Conservation (phyloP, 2,113 vertebrate species). For the Seriola dumerili region DNA sequence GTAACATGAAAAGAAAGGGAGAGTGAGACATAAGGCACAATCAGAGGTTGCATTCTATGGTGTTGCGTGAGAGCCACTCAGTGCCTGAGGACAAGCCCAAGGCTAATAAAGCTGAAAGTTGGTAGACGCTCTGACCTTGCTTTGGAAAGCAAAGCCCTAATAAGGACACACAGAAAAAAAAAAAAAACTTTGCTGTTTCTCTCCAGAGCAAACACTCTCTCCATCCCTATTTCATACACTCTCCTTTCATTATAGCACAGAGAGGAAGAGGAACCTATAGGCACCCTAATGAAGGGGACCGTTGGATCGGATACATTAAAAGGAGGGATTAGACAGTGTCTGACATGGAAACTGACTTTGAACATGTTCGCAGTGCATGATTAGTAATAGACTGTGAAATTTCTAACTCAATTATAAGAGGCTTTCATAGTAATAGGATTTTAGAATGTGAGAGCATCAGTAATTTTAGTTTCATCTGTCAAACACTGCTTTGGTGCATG, state of each 20-base stretch:
- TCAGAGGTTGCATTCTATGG: constrained; percentile 74
- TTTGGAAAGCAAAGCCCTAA: constrained; percentile 79
- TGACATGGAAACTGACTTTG: constrained; percentile 78
- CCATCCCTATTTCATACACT: constrained; percentile 68
- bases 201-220: constrained; percentile 77
- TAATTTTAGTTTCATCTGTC: constrained; percentile 72
- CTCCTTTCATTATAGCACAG: constrained; percentile 73
- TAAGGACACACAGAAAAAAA: constrained; percentile 73
- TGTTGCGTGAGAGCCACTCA: constrained; percentile 76
- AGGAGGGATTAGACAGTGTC: constrained; percentile 75
- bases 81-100: constrained; percentile 78
- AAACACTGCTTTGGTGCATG: constrained; percentile 59
- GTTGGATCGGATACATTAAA: constrained; percentile 75
- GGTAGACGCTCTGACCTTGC: constrained; percentile 78
- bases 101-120: constrained; percentile 83
- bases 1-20: constrained; percentile 69
- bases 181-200: constrained; percentile 67
- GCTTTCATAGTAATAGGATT: constrained; percentile 78
- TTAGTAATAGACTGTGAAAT: constrained; percentile 79
- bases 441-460: constrained; percentile 70
- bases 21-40: constrained; percentile 76
- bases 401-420: constrained; percentile 75
- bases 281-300: constrained; percentile 75
- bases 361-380: constrained; percentile 72
- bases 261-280: constrained; percentile 73